These are phyloP conservation scores for Yoshiicerus persimilis DNA, from an alignment of 1,140 invertebrate species.

Conservation along the genomic window DNA sequence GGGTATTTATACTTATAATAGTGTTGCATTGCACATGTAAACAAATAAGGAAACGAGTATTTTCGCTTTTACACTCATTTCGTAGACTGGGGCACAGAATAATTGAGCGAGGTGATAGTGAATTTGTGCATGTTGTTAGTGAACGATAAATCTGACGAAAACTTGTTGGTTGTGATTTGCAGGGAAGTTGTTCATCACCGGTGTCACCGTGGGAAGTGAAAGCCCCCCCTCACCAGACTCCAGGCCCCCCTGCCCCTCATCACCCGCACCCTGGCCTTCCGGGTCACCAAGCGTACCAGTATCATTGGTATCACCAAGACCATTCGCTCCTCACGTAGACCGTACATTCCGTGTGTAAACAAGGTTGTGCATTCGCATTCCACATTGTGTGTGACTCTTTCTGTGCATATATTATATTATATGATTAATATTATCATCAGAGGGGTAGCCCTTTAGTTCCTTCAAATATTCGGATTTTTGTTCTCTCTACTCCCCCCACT, in stretches of 20 bases:
- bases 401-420: constrained; percentile 35
- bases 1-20: neutral
- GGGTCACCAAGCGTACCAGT: constrained; percentile 49
- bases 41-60: neutral
- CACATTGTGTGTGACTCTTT: constrained; percentile 35
- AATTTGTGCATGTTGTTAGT: too few species aligned
- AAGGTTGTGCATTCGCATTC: constrained; percentile 45
- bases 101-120: neutral
- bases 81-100: neutral
- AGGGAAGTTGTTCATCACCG: constrained; percentile 49
- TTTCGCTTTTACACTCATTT: neutral
- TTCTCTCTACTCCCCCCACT: constrained; percentile 18
- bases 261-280: constrained; percentile 47
- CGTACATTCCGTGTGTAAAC: constrained; percentile 40
- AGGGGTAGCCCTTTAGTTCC: constrained; percentile 32
- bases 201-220: constrained; percentile 49
- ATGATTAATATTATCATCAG: constrained; percentile 17
- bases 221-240: constrained; percentile 37
- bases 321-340: constrained; percentile 50
- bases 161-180: constrained; percentile 30
- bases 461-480: constrained; percentile 37
- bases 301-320: constrained; percentile 50
- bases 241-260: constrained; percentile 41
- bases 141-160: constrained; percentile 15
- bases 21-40: neutral